These are phyloP conservation scores for Nudaria mundana DNA, from an alignment of 2,888 invertebrate genomes.

Conservation along the genomic window DNA sequence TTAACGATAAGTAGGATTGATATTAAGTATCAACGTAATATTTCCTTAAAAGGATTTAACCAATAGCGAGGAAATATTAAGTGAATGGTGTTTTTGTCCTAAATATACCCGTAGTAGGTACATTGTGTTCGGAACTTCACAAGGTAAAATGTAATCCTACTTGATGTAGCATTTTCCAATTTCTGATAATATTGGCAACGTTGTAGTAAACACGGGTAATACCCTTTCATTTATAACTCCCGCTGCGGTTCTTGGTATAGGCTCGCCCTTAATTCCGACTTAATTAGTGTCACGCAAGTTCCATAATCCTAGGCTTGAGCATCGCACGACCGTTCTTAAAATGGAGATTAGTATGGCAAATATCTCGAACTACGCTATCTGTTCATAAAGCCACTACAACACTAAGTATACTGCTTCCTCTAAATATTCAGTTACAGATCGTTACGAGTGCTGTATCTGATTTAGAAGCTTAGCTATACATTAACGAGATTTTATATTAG, in stretches of 20 bases:
- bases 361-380: slow-evolving; percentile 76
- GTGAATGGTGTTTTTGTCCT: slow-evolving; percentile 33
- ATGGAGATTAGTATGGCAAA: slow-evolving; percentile 79
- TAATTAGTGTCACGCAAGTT: slow-evolving; percentile 81
- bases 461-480: slow-evolving; percentile 5
- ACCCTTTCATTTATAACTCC: slow-evolving; percentile 79
- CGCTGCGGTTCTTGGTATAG: slow-evolving; percentile 76
- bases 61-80: slow-evolving; percentile 60
- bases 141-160: no score
- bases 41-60: slow-evolving; percentile 70
- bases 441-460: slow-evolving; percentile 27
- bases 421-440: slow-evolving; percentile 27
- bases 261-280: slow-evolving; percentile 78
- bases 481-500: no score
- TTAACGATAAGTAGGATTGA: slow-evolving; percentile 77
- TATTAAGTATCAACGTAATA: slow-evolving; percentile 68
- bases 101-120: not conserved
- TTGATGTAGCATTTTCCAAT: no score
- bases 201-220: slow-evolving; percentile 68
- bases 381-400: slow-evolving; percentile 63
- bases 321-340: slow-evolving; percentile 79
- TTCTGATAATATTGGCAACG: no score
- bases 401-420: slow-evolving; percentile 24
- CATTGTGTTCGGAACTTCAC: slow-evolving; percentile 6
- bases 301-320: slow-evolving; percentile 78